Base-by-base conservation (phyloP, 2,113 vertebrate species). In the Mastomys coucha region DNA sequence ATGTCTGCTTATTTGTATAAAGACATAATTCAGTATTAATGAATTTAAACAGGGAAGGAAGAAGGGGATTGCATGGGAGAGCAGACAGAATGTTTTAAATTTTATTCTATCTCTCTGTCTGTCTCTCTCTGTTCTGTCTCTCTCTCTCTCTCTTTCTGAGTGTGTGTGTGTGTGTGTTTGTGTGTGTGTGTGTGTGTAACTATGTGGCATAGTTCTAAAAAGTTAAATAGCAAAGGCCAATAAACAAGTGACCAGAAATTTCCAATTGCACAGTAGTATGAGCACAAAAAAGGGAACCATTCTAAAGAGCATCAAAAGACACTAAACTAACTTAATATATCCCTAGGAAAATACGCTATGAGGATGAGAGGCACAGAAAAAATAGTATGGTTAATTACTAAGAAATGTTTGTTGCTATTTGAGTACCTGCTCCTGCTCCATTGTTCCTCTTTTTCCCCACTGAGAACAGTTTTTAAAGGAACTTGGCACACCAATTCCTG, bases 191-290 rank as follows among this genome's bases (percentile, higher is more conserved):
- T 65, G 26, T 65, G 26, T 65, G 0, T 67, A 67, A 53, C 10
- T 87, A 73, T 65, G 65, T 91, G 90, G 36, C 12, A 45, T 51
- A 91, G 81, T 51, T 75, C 42, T 75, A 88, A 81, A 86, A 75
- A 33, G 75, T 75, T 91, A 77, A 85, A 53, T 53, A 31, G 28
- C 9, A 91, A 91, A 82, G 39, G n/a, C 45, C 84, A 94, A 75
- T 58, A 88, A 16, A 42, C 10, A 87, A 70, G 77, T 42, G 36
- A 85, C 56, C 58, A 17, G 39, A 56, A 17, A 49, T 56, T 60
- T 22, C 14, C 36, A 39, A 24, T 13, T 26, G 75, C 45, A 26
- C 16, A 65, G 20, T 65, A 28, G 28, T 45, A 19, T 24, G 53
- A 91, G 28, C 28, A n/a, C 65, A 91, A 13, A 89, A 63, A 63